Evolutionary conservation across 2,888 invertebrate genomes (phyloP).

Genomic region (Helicoverpa assulta): DNA sequence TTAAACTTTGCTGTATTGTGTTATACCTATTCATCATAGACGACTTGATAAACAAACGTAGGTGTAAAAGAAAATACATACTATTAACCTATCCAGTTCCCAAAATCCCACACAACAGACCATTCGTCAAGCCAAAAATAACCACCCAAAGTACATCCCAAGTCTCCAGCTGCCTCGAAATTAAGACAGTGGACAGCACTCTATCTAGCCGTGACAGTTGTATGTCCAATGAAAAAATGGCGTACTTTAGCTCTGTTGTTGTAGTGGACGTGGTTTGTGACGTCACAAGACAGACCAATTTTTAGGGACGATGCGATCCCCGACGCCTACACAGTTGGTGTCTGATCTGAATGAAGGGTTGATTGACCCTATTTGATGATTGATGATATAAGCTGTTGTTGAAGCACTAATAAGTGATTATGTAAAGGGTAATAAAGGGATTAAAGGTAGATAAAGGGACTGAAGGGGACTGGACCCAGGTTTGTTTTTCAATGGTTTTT

Average conservation of each 20-base stretch:
- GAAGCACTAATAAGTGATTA: too few relatives aligned
- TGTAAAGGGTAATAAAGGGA: too few relatives aligned
- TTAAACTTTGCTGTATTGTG: too few relatives aligned
- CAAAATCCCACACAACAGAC: conserved; percentile 1
- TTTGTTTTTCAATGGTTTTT: too few relatives aligned
- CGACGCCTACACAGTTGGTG: conserved; percentile 54
- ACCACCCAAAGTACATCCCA: conserved; percentile 14
- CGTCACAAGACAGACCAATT: conserved; percentile 64
- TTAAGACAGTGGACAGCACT: conserved; percentile 5
- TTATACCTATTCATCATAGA: too few relatives aligned
- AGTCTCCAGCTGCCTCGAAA: conserved; percentile 21
- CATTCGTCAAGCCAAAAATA: conserved; percentile 29
- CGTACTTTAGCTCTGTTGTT: conserved; percentile 48
- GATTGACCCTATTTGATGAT: too few relatives aligned
- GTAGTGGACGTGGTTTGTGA: conserved; percentile 39
- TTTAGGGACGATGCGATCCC: conserved; percentile 62
- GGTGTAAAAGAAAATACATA: neutral
- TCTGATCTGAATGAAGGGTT: conserved; percentile 51
- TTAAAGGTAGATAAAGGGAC: too few relatives aligned
- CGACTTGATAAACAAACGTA: too few relatives aligned
- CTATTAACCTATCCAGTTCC: neutral
- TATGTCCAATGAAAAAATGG: conserved; percentile 36
- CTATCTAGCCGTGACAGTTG: conserved; percentile 29
- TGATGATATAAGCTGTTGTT: too few relatives aligned
- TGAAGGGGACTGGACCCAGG: too few relatives aligned